Percentiles rank a stretch among this genome's conserved stretches.
Evolutionary conservation across 2,888 invertebrate genomes (phyloP).

Genomic region (Calameuta filiformis): DNA sequence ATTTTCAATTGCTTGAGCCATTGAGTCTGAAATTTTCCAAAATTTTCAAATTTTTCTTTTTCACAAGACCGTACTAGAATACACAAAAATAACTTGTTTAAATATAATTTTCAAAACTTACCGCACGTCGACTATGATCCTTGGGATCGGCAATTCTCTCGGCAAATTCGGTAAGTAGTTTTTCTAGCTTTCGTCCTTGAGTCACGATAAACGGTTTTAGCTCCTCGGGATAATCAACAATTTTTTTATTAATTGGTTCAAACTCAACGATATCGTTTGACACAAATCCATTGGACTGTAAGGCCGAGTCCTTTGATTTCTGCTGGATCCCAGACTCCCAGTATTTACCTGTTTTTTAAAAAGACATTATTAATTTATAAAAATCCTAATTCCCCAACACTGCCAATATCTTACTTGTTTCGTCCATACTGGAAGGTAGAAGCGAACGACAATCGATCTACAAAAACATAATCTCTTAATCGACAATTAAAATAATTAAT

Average conservation of each 20-base stretch:
- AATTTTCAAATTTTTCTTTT: not conserved
- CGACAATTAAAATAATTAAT: not conserved
- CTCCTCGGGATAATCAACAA: not conserved
- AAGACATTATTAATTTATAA: not conserved
- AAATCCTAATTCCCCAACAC: not conserved
- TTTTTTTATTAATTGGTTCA: conserved; percentile 3
- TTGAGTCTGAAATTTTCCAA: conserved; percentile 25
- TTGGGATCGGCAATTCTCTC: not conserved
- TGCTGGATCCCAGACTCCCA: conserved; percentile 3
- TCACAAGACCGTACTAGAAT: not conserved
- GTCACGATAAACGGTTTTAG: conserved; percentile 8
- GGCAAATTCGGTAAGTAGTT: conserved; percentile 7
- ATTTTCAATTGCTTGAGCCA: conserved; percentile 29
- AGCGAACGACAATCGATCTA: conserved; percentile 31
- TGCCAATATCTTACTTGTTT: conserved; percentile 21
- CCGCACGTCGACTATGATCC: conserved; percentile 1
- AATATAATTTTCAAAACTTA: not conserved
- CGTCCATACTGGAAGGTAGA: conserved; percentile 18
- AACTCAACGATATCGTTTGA: conserved; percentile 8
- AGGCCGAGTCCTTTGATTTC: conserved; percentile 1
- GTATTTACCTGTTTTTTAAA: not conserved
- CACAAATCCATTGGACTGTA: not conserved
- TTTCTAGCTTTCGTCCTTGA: conserved; percentile 22
- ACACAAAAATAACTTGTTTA: not conserved
- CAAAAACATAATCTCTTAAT: not conserved